These are phyloP conservation scores for Carterocephalus palaemon DNA, from an alignment of 2,888 invertebrate genomes.

Conservation along the genomic window DNA sequence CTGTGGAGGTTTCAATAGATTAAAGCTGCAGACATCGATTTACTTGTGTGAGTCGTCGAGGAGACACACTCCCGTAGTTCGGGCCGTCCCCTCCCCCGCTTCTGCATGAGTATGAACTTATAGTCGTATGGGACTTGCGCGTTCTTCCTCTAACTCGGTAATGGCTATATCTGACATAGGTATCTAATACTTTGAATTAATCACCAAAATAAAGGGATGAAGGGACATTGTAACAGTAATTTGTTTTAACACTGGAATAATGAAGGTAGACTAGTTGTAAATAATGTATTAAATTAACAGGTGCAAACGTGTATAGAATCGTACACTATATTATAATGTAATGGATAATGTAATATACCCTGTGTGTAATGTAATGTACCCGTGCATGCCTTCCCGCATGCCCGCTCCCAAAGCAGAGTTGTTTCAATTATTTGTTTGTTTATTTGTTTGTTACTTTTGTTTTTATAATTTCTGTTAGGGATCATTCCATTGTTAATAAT, in stretches of 20 bases:
- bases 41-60: no score
- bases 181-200: background rate
- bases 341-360: no score
- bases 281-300: slow-evolving; percentile 8
- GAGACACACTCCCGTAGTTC: no score
- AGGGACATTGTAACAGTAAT: background rate
- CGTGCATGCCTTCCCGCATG: slow-evolving; percentile 9
- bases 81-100: background rate
- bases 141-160: background rate
- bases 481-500: slow-evolving; percentile 4
- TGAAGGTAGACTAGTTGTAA: slow-evolving; percentile 5
- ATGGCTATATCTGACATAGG: background rate
- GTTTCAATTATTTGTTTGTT: slow-evolving; percentile 10
- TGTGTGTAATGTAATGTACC: background rate
- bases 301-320: background rate
- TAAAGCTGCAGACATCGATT: no score
- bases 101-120: slow-evolving; percentile 11
- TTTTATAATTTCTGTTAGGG: slow-evolving; percentile 16
- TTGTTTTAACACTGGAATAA: background rate
- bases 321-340: no score
- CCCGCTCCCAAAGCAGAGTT: slow-evolving; percentile 4
- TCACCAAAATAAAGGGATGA: slow-evolving; percentile 4
- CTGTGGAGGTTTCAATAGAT: no score
- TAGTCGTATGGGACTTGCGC: background rate
- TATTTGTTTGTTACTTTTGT: slow-evolving; percentile 5